Conservation (phyloP, 2,113 vertebrate species). For the Todiramphus chloris region DNA sequence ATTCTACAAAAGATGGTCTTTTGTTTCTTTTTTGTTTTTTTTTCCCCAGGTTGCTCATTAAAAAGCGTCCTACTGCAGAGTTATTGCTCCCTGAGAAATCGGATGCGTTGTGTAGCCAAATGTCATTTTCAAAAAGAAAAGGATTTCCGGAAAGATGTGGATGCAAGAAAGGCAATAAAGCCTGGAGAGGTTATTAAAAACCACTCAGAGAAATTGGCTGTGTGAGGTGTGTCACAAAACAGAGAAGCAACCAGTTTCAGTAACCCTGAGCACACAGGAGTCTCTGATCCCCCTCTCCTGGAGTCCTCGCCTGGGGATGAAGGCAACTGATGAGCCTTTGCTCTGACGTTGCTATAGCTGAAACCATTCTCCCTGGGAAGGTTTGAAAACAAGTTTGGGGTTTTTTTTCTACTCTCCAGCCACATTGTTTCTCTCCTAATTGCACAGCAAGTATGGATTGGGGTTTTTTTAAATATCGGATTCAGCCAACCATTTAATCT, state of each 20-base stretch:
- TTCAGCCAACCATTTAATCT: constrained; percentile 14
- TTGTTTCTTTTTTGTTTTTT: neutral
- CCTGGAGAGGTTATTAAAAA: neutral
- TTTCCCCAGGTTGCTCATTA: neutral
- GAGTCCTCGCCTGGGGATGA: neutral
- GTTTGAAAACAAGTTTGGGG: constrained; percentile 3
- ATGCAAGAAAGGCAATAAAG: neutral
- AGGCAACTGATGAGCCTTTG: neutral
- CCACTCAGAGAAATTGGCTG: neutral
- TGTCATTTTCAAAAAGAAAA: neutral
- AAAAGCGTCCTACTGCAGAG: neutral
- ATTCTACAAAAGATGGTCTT: neutral
- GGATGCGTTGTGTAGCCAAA: neutral
- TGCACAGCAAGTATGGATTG: neutral
- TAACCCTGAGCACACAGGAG: neutral
- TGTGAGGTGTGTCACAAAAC: neutral
- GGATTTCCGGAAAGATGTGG: neutral
- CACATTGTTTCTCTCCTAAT: neutral
- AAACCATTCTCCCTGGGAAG: neutral
- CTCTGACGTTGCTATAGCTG: neutral
- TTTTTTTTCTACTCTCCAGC: neutral
- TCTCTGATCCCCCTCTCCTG: neutral
- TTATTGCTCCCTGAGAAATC: neutral
- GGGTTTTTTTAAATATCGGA: neutral
- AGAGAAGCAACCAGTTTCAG: neutral